Conservation (phyloP, 2,113 vertebrate species). For the Brachyhypopomus occidentalis region DNA sequence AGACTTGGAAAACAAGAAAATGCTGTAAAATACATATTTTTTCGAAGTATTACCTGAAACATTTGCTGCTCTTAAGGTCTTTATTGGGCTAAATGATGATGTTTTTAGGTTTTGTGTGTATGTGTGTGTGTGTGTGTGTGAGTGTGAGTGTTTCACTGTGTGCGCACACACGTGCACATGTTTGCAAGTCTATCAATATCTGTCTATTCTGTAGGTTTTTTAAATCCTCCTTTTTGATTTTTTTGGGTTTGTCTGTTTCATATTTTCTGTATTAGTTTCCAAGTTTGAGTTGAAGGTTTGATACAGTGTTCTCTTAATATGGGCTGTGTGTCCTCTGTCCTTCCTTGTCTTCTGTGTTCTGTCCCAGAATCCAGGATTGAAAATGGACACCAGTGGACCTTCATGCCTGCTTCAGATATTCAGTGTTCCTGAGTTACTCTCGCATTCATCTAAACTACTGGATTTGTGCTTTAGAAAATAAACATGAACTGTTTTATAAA, state of each 20-base stretch:
- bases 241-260: slow-evolving; percentile 21
- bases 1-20: slow-evolving; percentile 62
- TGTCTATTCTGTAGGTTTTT: slow-evolving; percentile 32
- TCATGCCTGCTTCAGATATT: slow-evolving; percentile 70
- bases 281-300: slow-evolving; percentile 35
- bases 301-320: slow-evolving; percentile 32
- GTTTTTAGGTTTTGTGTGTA: slow-evolving; percentile 65
- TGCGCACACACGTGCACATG: neutral
- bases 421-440: slow-evolving; percentile 68
- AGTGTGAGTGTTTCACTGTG: neutral
- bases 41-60: slow-evolving; percentile 73
- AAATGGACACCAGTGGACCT: slow-evolving; percentile 53
- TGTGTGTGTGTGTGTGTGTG: slow-evolving; percentile 11
- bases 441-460: slow-evolving; percentile 73
- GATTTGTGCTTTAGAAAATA: slow-evolving; percentile 77
- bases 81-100: slow-evolving; percentile 51
- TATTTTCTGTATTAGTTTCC: slow-evolving; percentile 34
- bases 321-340: slow-evolving; percentile 49
- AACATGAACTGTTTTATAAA: slow-evolving; percentile 68
- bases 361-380: slow-evolving; percentile 44
- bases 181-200: slow-evolving; percentile 20
- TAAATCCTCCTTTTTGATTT: slow-evolving; percentile 26
- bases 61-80: slow-evolving; percentile 70
- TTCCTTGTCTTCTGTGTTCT: slow-evolving; percentile 45
- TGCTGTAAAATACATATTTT: slow-evolving; percentile 80